Evolutionary conservation across 1,140 invertebrate genomes (phyloP).

Genomic region (Penaeus japonicus): DNA sequence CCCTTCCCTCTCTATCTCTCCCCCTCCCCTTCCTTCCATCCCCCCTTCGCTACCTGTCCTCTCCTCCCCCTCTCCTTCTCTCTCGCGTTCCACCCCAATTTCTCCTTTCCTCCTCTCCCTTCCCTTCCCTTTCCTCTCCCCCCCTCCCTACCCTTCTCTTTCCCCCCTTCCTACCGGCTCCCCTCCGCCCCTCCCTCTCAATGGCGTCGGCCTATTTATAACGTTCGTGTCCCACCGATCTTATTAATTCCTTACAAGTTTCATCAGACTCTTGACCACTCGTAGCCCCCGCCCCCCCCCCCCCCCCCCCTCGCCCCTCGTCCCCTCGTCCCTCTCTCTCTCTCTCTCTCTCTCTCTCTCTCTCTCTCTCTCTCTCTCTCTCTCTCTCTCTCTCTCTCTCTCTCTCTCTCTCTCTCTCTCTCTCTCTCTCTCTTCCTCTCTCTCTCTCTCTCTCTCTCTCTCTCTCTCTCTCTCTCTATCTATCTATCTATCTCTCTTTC

Average conservation of each 20-base stretch:
- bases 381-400: no score
- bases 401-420: neutral
- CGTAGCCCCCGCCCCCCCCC: neutral
- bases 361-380: neutral
- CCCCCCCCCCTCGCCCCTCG: neutral
- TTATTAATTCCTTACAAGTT: neutral
- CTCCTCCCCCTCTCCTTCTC: no score
- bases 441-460: neutral
- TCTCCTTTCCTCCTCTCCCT: no score
- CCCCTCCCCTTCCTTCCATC: no score
- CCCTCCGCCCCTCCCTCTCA: neutral
- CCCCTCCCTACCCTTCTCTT: neutral
- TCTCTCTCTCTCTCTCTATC: neutral
- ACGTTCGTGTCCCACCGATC: neutral
- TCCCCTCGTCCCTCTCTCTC: no score
- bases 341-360: neutral
- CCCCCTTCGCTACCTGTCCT: neutral
- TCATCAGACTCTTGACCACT: neutral
- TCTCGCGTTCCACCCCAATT: no score
- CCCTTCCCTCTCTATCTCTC: neutral
- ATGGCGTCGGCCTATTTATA: neutral
- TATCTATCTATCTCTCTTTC: neutral
- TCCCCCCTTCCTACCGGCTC: neutral
- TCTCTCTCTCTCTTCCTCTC: neutral
- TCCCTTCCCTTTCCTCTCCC: neutral